Conservation (phyloP, 1,140 invertebrate genomes). For the Mya arenaria region DNA sequence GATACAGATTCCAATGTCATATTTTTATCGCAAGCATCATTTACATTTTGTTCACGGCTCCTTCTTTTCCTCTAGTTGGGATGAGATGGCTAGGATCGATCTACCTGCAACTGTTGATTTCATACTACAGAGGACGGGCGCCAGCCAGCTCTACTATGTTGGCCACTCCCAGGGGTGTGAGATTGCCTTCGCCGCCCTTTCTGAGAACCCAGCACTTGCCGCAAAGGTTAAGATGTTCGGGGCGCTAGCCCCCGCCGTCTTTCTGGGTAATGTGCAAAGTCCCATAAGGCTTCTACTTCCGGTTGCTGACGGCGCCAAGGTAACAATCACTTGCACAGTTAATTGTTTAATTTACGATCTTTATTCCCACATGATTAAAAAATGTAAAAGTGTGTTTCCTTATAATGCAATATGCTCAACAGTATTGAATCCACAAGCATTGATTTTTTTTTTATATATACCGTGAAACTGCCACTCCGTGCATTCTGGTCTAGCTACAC, state of each 20-base stretch:
- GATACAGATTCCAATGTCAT: too few species aligned
- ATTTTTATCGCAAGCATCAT: too few species aligned
- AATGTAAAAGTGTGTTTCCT: too few species aligned
- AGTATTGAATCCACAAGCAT: too few species aligned
- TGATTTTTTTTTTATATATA: too few species aligned
- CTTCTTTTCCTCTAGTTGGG: too few species aligned
- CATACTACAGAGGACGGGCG: constrained; percentile 83
- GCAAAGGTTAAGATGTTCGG: constrained; percentile 79
- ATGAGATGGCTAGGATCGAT: constrained; percentile 90
- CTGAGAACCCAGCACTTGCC: constrained; percentile 66
- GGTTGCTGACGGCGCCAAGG: constrained; percentile 45
- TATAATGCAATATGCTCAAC: too few species aligned
- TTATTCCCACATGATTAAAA: too few species aligned
- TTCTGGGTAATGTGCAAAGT: constrained; percentile 86
- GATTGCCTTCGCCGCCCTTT: constrained; percentile 80
- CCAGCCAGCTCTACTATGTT: constrained; percentile 85
- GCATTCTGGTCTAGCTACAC: too few species aligned
- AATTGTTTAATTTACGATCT: too few species aligned
- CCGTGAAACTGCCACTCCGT: too few species aligned
- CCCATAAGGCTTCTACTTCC: constrained; percentile 80
- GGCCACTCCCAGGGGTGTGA: constrained; percentile 88
- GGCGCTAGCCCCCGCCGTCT: constrained; percentile 89
- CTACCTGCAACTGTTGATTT: constrained; percentile 87
- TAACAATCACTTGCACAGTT: background rate
- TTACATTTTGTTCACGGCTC: too few species aligned